Percentiles rank a stretch among this genome's conserved stretches.
These are phyloP conservation scores for Oreochromis tanganicae DNA, from an alignment of 2,113 vertebrate genomes.

Conservation along the genomic window DNA sequence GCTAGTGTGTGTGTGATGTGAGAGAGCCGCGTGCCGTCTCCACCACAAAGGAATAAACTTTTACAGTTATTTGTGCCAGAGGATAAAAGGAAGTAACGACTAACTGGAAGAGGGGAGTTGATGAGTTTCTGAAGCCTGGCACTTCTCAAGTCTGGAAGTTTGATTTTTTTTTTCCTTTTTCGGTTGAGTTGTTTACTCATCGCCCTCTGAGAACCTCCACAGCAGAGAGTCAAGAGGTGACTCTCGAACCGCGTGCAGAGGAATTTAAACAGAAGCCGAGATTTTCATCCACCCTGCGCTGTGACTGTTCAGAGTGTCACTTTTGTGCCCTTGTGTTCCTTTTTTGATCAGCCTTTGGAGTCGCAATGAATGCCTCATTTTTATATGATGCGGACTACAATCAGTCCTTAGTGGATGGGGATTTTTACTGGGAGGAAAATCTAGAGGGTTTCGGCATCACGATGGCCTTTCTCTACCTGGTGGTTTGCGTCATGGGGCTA, in stretches of 20 bases:
- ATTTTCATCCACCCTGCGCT: not conserved
- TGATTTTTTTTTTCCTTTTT: conserved; percentile 9
- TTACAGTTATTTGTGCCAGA: not conserved
- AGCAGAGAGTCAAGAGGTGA: not conserved
- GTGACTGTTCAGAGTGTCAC: not conserved
- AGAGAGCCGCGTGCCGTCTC: not conserved
- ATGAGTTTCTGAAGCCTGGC: not conserved
- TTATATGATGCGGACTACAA: conserved; percentile 15
- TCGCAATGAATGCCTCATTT: conserved; percentile 30
- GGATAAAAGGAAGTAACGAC: not conserved
- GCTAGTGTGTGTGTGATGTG: not conserved
- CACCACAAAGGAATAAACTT: conserved; percentile 6
- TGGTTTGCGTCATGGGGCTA: conserved; percentile 68
- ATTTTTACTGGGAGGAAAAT: not conserved
- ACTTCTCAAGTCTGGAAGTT: not conserved
- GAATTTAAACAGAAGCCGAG: not conserved
- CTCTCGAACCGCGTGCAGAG: not conserved
- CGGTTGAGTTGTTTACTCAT: not conserved
- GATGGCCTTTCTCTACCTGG: conserved; percentile 65
- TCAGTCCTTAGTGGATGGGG: not conserved
- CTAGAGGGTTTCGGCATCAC: conserved; percentile 38
- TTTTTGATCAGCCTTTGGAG: not conserved
- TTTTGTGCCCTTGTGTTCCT: not conserved
- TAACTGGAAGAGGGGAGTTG: not conserved
- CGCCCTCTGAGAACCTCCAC: not conserved